Conservation (phyloP, 2,797 vertebrate species). For the Acrossocheilus wenchowensis region DNA sequence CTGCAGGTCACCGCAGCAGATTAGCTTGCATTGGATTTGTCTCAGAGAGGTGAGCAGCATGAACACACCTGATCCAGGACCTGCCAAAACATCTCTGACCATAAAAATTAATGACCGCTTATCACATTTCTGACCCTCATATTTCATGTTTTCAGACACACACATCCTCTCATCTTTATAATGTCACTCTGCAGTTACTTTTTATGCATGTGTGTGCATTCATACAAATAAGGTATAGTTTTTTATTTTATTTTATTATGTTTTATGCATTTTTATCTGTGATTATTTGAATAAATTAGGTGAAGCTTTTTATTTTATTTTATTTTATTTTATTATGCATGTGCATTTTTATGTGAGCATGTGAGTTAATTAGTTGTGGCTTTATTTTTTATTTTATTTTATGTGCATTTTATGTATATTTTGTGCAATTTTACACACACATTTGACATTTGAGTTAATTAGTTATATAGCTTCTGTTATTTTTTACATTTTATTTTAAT, state of each 20-base stretch:
- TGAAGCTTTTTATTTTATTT: background rate
- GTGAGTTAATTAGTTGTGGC: background rate
- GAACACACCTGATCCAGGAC: background rate
- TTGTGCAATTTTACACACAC: background rate
- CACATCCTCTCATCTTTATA: background rate
- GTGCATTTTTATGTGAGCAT: background rate
- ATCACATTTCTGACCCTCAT: background rate
- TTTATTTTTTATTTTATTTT: background rate
- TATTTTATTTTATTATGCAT: background rate
- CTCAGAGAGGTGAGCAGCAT: background rate
- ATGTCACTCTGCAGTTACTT: background rate
- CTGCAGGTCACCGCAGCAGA: constrained; percentile 28
- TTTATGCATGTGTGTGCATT: background rate
- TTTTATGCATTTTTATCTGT: background rate
- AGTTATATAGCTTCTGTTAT: background rate
- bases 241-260: background rate
- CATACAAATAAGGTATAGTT: background rate
- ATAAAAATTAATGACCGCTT: constrained; percentile 3
- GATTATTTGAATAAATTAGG: background rate
- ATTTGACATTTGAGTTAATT: background rate
- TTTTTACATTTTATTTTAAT: background rate
- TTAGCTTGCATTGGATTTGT: background rate
- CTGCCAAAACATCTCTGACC: background rate
- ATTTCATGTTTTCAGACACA: constrained; percentile 1
- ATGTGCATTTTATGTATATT: background rate